A percentile compares a stretch with the other conserved stretches of the same genome.
These are phyloP conservation scores for Hyperoplus immaculatus DNA, from an alignment of 2,797 vertebrate genomes.

Conservation along the genomic window DNA sequence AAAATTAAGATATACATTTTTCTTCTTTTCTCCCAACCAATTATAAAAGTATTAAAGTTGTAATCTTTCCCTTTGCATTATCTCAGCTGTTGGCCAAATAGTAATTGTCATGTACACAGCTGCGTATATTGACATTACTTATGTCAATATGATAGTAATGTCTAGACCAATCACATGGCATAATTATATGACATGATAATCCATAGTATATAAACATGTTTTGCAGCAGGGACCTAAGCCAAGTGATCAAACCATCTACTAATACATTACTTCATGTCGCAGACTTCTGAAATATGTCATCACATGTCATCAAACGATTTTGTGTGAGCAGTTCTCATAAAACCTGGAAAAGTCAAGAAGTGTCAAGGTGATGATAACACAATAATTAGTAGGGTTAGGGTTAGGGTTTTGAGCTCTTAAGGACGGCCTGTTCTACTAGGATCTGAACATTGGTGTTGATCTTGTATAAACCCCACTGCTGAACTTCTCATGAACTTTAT, in stretches of 20 bases:
- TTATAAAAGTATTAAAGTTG: neutral
- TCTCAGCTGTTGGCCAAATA: neutral
- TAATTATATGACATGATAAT: too few species aligned
- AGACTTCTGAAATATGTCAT: neutral
- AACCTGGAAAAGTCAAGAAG: neutral
- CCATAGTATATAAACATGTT: too few species aligned
- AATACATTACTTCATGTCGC: neutral
- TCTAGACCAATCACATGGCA: neutral
- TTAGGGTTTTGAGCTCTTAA: neutral
- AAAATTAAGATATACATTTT: neutral
- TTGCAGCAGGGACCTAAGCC: too few species aligned
- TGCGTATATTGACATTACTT: neutral
- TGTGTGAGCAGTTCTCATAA: too few species aligned
- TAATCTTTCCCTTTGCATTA: neutral
- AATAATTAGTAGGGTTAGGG: neutral
- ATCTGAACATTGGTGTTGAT: neutral
- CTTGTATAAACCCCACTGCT: neutral
- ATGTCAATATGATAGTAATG: neutral
- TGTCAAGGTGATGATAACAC: neutral
- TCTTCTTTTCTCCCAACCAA: neutral
- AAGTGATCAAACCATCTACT: neutral
- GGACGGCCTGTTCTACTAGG: neutral
- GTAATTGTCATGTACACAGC: neutral
- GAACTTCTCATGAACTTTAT: neutral
- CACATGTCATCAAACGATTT: too few species aligned